These are phyloP conservation scores for Xiphorhynchus elegans DNA, from an alignment of 2,113 vertebrate species.

Conservation along the genomic window DNA sequence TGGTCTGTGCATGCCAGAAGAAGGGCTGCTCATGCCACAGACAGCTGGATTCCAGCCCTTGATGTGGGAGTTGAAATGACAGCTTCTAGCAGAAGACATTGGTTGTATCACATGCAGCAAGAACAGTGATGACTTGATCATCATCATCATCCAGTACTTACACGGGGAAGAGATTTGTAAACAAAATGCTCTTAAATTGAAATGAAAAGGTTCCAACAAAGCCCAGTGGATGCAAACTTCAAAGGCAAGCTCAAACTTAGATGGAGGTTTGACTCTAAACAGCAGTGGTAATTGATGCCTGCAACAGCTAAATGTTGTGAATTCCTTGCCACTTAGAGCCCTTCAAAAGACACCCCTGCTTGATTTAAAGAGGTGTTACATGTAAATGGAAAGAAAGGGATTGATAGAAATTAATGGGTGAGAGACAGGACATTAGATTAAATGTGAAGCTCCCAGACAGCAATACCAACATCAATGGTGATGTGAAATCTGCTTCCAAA, in stretches of 20 bases:
- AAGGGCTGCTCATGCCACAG: background rate
- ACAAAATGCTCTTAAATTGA: background rate
- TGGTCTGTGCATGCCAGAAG: background rate
- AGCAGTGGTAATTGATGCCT: conserved; percentile 26
- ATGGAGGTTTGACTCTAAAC: background rate
- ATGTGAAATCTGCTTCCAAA: background rate
- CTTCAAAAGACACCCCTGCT: background rate
- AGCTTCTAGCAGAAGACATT: background rate
- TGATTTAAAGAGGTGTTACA: conserved; percentile 7
- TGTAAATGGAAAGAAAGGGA: conserved; percentile 3
- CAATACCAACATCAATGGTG: background rate
- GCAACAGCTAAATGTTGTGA: background rate
- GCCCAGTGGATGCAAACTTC: background rate
- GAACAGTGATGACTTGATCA: background rate
- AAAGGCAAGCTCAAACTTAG: background rate
- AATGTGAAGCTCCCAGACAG: background rate
- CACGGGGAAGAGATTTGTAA: background rate
- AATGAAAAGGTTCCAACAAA: background rate
- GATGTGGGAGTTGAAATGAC: background rate
- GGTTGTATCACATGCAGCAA: background rate
- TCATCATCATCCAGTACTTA: background rate
- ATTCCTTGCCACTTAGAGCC: background rate
- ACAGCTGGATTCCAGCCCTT: background rate
- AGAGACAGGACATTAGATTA: background rate
- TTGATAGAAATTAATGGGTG: conserved; percentile 18